Percentiles rank a stretch among this genome's conserved stretches.
Conservation (phyloP, 1,140 invertebrate genomes). For the Drosophila fuyamai region DNA sequence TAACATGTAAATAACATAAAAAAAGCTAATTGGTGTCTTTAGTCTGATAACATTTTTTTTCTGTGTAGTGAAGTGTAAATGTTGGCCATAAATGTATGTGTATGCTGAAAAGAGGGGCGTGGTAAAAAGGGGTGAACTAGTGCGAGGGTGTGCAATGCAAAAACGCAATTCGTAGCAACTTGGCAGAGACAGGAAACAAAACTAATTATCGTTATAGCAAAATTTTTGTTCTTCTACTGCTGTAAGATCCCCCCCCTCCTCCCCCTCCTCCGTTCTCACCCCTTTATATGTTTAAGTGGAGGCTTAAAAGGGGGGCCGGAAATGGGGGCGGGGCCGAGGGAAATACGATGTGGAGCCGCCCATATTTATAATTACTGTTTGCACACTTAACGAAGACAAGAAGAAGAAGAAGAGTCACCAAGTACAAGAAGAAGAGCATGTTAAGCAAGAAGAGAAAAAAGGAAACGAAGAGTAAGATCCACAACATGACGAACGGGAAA, state of each 20-base stretch:
- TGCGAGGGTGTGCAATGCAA: constrained; percentile 26
- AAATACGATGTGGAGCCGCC: constrained; percentile 6
- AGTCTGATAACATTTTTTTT: neutral
- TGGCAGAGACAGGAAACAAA: constrained; percentile 65
- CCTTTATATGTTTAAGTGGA: constrained; percentile 7
- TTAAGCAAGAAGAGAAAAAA: constrained; percentile 1
- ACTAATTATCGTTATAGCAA: constrained; percentile 75
- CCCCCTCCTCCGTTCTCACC: neutral
- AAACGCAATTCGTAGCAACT: constrained; percentile 53
- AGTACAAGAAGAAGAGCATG: constrained; percentile 3
- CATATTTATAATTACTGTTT: constrained; percentile 80
- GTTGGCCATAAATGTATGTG: constrained; percentile 39
- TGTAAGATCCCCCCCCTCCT: constrained; percentile 7
- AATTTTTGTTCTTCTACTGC: constrained; percentile 45
- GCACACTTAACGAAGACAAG: constrained; percentile 71
- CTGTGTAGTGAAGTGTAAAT: constrained; percentile 48
- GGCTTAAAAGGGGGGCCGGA: constrained; percentile 1
- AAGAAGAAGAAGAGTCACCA: constrained; percentile 3
- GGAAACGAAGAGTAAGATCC: neutral
- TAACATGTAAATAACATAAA: no score
- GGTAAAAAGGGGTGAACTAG: neutral
- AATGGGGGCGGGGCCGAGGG: neutral
- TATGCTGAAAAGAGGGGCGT: neutral
- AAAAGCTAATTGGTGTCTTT: no score
- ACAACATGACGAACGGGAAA: neutral